phyloP scores from a whole-genome alignment of 2,797 vertebrate genomes.

The Mallotus villosus region DNA sequence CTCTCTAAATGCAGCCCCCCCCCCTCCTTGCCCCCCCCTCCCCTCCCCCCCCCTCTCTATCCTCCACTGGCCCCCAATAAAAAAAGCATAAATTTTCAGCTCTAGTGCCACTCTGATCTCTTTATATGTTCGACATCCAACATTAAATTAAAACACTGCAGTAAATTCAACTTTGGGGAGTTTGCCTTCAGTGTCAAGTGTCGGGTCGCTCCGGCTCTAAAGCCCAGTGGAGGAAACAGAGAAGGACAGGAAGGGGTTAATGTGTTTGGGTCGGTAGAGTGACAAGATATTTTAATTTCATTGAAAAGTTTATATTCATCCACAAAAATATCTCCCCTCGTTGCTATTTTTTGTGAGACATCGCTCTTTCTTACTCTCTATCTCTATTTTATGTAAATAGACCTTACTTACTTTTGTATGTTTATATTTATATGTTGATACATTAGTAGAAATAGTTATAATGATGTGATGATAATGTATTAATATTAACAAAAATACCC shows the following conservation, averaged over 20 bases:
- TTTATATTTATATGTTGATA: too few relatives aligned
- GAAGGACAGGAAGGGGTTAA: neutral
- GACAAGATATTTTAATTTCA: too few relatives aligned
- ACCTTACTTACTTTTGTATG: too few relatives aligned
- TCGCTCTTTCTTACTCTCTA: too few relatives aligned
- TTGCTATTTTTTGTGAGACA: too few relatives aligned
- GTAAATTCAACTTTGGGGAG: constrained; percentile 85
- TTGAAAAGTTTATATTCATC: too few relatives aligned
- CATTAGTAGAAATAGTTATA: too few relatives aligned
- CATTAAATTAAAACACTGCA: constrained; percentile 86
- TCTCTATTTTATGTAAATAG: too few relatives aligned
- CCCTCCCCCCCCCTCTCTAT: constrained; percentile 4
- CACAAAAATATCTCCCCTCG: too few relatives aligned
- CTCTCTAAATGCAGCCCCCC: neutral
- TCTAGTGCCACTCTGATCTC: constrained; percentile 83
- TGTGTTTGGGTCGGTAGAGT: neutral
- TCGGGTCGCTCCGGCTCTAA: constrained; percentile 43
- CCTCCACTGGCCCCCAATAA: constrained; percentile 12
- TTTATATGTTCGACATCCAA: constrained; percentile 84
- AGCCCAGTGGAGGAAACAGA: neutral
- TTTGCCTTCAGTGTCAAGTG: constrained; percentile 79
- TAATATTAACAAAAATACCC: too few relatives aligned
- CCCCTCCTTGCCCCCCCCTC: neutral
- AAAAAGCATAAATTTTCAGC: constrained; percentile 80
- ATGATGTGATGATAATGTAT: too few relatives aligned